Evolutionary conservation across 2,113 vertebrate genomes (phyloP).

Genomic region (Megatriorchis doriae): DNA sequence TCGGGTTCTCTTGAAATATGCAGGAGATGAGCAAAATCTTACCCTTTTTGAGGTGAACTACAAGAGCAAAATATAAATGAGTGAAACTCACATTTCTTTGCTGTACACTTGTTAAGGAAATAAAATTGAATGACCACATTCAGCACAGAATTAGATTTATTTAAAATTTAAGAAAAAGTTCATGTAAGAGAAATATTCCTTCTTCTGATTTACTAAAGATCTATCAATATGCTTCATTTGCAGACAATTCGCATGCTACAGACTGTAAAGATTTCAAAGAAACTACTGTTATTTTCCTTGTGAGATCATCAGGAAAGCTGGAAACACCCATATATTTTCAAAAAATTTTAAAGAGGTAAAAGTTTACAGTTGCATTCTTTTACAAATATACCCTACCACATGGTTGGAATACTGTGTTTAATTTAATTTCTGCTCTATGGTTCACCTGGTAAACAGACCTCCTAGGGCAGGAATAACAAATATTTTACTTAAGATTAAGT

Average conservation of each 20-base stretch:
- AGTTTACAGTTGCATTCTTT: neutral
- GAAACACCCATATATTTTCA: neutral
- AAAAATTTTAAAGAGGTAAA: neutral
- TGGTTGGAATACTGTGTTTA: neutral
- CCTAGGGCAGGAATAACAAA: neutral
- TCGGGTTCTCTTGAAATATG: neutral
- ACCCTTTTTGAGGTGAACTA: neutral
- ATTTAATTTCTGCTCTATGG: neutral
- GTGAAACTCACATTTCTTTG: neutral
- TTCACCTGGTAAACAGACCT: neutral
- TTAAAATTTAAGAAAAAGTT: rapidly evolving
- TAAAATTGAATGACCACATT: neutral
- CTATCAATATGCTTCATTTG: neutral
- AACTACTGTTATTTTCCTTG: neutral
- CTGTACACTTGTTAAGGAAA: neutral
- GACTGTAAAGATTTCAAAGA: neutral
- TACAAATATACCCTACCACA: neutral
- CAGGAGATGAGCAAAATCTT: neutral
- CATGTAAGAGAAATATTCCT: neutral
- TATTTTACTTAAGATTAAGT: slow-evolving; percentile 13
- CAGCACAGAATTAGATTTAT: neutral
- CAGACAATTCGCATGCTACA: neutral
- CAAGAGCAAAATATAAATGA: neutral
- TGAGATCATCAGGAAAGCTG: neutral
- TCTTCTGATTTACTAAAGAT: neutral